Base-by-base conservation (phyloP, 2,113 vertebrate species). In the Scolopax mira region DNA sequence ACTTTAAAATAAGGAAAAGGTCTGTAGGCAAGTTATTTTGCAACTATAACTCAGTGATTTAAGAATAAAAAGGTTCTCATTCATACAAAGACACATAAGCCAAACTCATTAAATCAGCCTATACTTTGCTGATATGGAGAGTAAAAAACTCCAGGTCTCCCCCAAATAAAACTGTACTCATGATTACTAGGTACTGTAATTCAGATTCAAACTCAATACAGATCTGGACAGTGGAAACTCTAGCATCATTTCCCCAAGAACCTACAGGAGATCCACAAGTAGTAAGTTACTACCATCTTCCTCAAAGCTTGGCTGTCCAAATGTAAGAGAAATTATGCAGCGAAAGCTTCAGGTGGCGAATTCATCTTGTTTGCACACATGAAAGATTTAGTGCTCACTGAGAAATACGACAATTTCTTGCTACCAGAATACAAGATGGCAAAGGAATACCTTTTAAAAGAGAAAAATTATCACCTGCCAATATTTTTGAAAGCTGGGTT, bases 381-480 rank as follows among this genome's bases (percentile, higher is more conserved):
- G 65, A 87, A 95, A 89, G 65, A 91, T 92, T 72, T 64, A 85
- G 41, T 49, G 28, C 22, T 84, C 62, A 69, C 0, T 72, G 73
- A 89, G 44, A 1, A 17, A 41, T 72, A 94, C 79, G 74, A 87
- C 86, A 81, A 41, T 80, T 18, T 87, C 57, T 64, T 89, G 84
- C 91, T 86, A 92, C 70, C 52, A 94, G 61, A 94, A 85, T 41
- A 44, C 12, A 49, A 44, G 61, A 87, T 89, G 61, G 66, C 66
- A 85, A 92, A 94, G 52, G 66, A 89, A 65, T 64, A 72, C 58
- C 41, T 91, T 92, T 94, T 75, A 85, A 89, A 49, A 69, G 41
- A 93, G 84, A 85, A 95, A 94, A 95, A 94, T 95, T 94, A 94
- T 85, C 70, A 92, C 41, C 78, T 94, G 93, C 17, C 81, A 91